phyloP scores from a whole-genome alignment of 2,113 vertebrate genomes.

The Ahaetulla prasina region DNA sequence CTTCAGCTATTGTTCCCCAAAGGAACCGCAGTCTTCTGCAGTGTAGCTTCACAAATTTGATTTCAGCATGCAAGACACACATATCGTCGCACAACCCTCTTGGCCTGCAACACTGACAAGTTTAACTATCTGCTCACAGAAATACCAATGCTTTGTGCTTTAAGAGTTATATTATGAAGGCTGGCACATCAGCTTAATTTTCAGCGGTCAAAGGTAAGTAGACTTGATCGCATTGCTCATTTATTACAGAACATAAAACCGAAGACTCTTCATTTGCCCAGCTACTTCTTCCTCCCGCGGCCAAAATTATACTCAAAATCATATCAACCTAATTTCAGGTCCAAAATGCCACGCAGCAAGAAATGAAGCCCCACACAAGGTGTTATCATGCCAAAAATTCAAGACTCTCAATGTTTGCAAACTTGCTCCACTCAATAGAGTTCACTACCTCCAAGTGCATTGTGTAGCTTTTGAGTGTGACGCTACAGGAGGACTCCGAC shows the following conservation, averaged over 20 bases:
- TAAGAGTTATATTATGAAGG: background rate
- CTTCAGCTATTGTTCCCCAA: background rate
- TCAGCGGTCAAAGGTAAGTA: background rate
- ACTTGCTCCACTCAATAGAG: constrained; percentile 23
- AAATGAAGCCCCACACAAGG: constrained; percentile 13
- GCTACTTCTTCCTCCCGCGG: background rate
- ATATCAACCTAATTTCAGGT: background rate
- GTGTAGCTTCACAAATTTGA: background rate
- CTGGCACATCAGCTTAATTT: background rate
- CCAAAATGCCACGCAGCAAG: background rate
- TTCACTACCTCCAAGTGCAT: constrained; percentile 84
- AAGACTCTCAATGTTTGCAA: background rate
- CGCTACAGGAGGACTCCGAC: constrained; percentile 82
- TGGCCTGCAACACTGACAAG: background rate
- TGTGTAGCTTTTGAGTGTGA: constrained; percentile 92
- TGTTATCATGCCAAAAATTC: constrained; percentile 9
- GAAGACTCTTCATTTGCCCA: background rate
- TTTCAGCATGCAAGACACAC: background rate
- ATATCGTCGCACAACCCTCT: background rate
- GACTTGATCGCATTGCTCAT: background rate
- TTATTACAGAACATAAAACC: background rate
- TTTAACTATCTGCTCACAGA: background rate
- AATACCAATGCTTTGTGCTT: background rate
- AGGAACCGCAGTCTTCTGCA: background rate
- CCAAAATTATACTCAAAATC: background rate